Percentiles rank a stretch among this genome's conserved stretches.
Evolutionary conservation across 2,113 vertebrate genomes (phyloP).

Genomic region (Chionomys nivalis): DNA sequence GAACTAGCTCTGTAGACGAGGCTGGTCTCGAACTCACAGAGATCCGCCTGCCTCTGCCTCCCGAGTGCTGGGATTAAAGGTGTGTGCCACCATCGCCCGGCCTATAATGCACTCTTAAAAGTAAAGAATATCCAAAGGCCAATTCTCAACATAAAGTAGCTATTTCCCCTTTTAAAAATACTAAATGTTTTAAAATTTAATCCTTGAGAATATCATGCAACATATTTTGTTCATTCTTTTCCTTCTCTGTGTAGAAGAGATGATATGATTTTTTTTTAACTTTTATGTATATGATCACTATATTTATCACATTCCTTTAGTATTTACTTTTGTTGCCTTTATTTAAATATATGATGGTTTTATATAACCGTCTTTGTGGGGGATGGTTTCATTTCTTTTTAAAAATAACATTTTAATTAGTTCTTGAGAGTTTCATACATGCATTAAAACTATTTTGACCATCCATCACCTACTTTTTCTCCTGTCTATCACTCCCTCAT

Average conservation of each 20-base stretch:
- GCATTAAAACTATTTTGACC: neutral
- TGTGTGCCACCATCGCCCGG: no score
- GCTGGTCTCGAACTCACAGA: no score
- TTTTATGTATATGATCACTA: neutral
- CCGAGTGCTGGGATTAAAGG: no score
- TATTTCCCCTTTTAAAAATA: neutral
- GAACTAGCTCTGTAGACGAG: no score
- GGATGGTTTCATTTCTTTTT: neutral
- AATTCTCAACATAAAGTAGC: slow-evolving; percentile 7
- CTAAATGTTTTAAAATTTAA: neutral
- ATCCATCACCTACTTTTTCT: neutral
- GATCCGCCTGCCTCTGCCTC: no score
- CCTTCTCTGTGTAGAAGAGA: neutral
- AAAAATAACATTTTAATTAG: neutral
- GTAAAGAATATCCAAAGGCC: neutral
- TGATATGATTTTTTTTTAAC: neutral
- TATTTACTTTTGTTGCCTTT: neutral
- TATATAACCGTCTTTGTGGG: neutral
- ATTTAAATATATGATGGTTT: neutral
- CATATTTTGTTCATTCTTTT: neutral
- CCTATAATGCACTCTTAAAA: neutral
- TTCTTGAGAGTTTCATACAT: neutral
- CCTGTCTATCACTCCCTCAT: neutral
- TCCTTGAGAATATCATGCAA: neutral
- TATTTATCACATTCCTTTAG: neutral